Percentiles rank a stretch among this genome's conserved stretches.
Evolutionary conservation across 2,797 vertebrate species (phyloP).

Genomic region (Lutjanus campechanus): DNA sequence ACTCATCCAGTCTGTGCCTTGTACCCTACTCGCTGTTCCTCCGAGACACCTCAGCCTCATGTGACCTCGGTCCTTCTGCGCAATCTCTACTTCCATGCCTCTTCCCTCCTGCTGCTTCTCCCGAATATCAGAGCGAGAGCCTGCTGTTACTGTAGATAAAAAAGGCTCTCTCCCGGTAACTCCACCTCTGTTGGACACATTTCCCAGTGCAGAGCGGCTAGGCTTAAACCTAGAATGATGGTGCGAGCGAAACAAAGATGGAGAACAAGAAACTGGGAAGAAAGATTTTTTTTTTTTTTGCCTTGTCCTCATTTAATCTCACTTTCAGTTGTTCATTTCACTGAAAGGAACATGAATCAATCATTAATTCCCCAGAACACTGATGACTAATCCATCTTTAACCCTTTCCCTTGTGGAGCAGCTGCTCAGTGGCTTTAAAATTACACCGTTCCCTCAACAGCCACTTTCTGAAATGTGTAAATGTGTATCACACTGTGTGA

Average conservation of each 20-base stretch:
- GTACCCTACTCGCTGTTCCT: conserved; percentile 12
- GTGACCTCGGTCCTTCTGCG: conserved; percentile 43
- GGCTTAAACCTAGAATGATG: conserved; percentile 9
- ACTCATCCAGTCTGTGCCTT: background rate
- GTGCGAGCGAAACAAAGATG: conserved; percentile 18
- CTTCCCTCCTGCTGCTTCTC: conserved; percentile 37
- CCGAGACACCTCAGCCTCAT: conserved; percentile 31
- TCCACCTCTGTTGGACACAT: conserved; percentile 34
- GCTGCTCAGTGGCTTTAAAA: conserved; percentile 19
- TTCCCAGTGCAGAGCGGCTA: conserved; percentile 18
- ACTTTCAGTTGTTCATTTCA: conserved; percentile 8
- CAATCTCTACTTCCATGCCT: conserved; percentile 38
- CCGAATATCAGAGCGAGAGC: conserved; percentile 29
- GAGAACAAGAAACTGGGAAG: background rate
- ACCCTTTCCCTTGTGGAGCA: conserved; percentile 10
- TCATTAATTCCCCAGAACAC: conserved; percentile 27
- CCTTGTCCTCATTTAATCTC: conserved; percentile 8
- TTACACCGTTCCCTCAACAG: background rate
- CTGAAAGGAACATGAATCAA: conserved; percentile 7
- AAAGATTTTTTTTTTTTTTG: background rate
- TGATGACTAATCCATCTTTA: conserved; percentile 24
- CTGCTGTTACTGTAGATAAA: conserved; percentile 46
- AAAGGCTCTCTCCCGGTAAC: conserved; percentile 29
- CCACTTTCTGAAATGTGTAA: conserved; percentile 20
- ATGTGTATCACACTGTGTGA: conserved; percentile 28